Evolutionary conservation across 2,113 vertebrate species (phyloP), one percentile per base, ranked within the genome.

Genomic region (Catagonus wagneri): DNA sequence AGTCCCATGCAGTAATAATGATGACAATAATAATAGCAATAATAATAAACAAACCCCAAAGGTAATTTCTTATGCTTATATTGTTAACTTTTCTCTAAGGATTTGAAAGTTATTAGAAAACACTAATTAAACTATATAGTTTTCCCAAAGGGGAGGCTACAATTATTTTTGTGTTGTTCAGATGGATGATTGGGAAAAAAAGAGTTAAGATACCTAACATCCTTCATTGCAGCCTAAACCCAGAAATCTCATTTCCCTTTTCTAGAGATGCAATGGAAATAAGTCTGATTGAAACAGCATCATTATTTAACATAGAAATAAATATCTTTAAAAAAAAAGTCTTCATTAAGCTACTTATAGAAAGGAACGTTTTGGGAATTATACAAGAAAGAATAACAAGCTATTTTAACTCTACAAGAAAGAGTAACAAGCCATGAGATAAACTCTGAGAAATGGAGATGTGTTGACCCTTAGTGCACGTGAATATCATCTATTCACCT

Each of bases 61-160:
- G 69, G 80, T 84, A 83, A 92, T 96, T 83, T 92, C 65, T 84
- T 60, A 75, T 27, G 16, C 23, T 79, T 92, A 61, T 93, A 39
- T 56, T 96, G 19, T 80, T 71, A 79, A 80, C n/a, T 96, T 92
- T 86, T 78, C 92, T 97, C 85, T 78, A 91, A 93, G 71, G 65
- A 83, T 63, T 72, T 89, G 54, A 11, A 90, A 50, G 58, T 89
- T 94, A 96, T 93, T 92, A 96, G 63, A 74, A 93, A 89, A 92
- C 72, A 96, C 56, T 93, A 95, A 95, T 96, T 88, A 96, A 97
- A 85, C 74, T 86, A 52, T 72, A 72, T 15, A 66, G 50, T 61
- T 90, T 84, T 22, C 75, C 71, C 63, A 93, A 88, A 86, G n/a
- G 58, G 56, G 17, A 71, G 8, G 34, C 17, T 61, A 90, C 54